Percentiles rank a stretch among this genome's conserved stretches.
Conservation (phyloP, 2,797 vertebrate genomes). For the Scomberomorus guttatus region DNA sequence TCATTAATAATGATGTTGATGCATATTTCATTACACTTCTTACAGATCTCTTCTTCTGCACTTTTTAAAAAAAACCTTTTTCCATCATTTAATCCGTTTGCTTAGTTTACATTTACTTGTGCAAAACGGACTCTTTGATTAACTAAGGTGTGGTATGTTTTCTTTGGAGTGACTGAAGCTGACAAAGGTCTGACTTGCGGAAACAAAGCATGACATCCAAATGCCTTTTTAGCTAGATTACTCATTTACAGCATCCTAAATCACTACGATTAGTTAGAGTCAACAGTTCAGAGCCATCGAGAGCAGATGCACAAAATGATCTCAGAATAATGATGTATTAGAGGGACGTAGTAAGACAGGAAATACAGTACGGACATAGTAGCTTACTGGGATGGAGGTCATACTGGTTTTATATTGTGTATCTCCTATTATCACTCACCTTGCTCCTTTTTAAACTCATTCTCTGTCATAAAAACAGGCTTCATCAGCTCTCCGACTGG, state of each 20-base stretch:
- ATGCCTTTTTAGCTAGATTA: neutral
- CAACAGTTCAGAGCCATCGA: neutral
- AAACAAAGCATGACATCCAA: neutral
- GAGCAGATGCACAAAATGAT: neutral
- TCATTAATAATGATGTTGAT: neutral
- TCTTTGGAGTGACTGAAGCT: neutral
- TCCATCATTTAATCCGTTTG: neutral
- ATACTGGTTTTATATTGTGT: neutral
- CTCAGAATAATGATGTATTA: neutral
- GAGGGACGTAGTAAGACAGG: neutral
- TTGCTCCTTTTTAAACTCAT: slow-evolving; percentile 97
- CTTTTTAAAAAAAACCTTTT: too few relatives aligned
- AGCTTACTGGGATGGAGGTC: neutral
- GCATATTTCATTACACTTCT: too few relatives aligned
- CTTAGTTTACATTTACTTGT: neutral
- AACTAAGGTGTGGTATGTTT: neutral
- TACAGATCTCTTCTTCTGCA: neutral
- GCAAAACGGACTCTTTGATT: neutral
- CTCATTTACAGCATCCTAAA: neutral
- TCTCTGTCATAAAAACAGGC: slow-evolving; percentile 95
- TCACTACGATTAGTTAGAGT: too few relatives aligned
- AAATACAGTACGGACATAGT: neutral
- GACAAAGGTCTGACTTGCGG: neutral
- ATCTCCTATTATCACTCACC: slow-evolving; percentile 83
- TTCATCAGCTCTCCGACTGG: slow-evolving; percentile 97